A percentile compares a stretch with the other conserved stretches of the same genome.
Conservation (phyloP, 1,140 invertebrate genomes). For the Formica exsecta region DNA sequence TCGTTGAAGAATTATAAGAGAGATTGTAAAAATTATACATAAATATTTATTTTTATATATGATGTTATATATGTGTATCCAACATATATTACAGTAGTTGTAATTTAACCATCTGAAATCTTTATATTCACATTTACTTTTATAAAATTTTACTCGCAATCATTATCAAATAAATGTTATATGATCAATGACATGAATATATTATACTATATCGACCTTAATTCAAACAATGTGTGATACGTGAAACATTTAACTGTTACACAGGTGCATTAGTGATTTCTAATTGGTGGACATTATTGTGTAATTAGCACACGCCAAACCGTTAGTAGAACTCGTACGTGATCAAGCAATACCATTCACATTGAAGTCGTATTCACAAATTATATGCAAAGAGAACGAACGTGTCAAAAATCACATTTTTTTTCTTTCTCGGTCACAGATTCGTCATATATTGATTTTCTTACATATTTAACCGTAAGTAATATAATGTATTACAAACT, state of each 20-base stretch:
- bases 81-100: no score
- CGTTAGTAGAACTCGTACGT: conserved; percentile 65
- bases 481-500: not conserved
- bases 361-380: conserved; percentile 1
- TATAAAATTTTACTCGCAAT: no score
- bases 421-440: conserved; percentile 12
- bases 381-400: not conserved
- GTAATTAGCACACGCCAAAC: conserved; percentile 65
- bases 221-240: not conserved
- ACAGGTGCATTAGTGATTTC: conserved; percentile 15
- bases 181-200: not conserved
- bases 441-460: conserved; percentile 10
- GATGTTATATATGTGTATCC: no score
- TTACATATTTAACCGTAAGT: not conserved
- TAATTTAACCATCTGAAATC: no score
- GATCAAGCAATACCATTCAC: conserved; percentile 44
- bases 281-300: conserved; percentile 34
- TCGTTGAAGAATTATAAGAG: no score
- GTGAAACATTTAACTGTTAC: conserved; percentile 44
- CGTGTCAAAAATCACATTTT: conserved; percentile 1
- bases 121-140: no score
- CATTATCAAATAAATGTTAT: not conserved
- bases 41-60: not conserved
- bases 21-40: no score
- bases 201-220: not conserved